Base-by-base conservation (phyloP, 2,797 vertebrate genomes). In the Babyrousa celebensis region DNA sequence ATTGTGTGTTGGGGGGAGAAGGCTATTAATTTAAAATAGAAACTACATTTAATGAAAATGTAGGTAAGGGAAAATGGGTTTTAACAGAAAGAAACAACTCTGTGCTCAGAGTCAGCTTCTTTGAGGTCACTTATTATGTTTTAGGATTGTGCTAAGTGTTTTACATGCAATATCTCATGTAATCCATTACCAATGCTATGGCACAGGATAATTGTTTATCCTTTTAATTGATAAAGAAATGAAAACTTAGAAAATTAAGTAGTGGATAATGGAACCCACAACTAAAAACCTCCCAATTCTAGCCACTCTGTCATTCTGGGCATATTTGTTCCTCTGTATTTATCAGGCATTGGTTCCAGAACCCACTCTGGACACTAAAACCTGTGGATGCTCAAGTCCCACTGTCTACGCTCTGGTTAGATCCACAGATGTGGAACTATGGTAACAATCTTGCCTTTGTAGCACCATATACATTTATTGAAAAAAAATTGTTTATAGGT, bases 11-110 rank as follows among this genome's bases (percentile, higher is more conserved):
- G 43, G 56, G 54, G 40, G 78, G 48, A 10, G 40, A 70, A 71
- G 43, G 72, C 23, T 62, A 16, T 84, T 82, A 56, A 65, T 89
- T 92, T 92, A 63, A 88, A 84, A 63, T 36, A 75, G n/a, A 91
- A 95, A 72, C 17, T 67, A 40, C 60, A 89, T 68, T 52, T 90
- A 84, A 82, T 25, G 58, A 85, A 96, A 82, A 71, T 29, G n/a
- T 72, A 74, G 52, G n/a, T 20, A 56, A 68, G 14, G 29, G 12
- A 87, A 92, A 86, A 85, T 93, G 62, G 72, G 29, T 74, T 82
- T 72, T 58, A 79, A 74, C 29, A 43, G 40, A 71, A 94, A 93
- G 11, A 89, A 85, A 80, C 52, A 12, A 82, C 56, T 89, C 43
- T 75, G 7, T 68, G 36, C 21, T 83, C 36, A 90, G 40, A 87